Percentiles rank a stretch among this genome's conserved stretches.
phyloP scores from a whole-genome alignment of 2,113 vertebrate species.

The Sturnira hondurensis region DNA sequence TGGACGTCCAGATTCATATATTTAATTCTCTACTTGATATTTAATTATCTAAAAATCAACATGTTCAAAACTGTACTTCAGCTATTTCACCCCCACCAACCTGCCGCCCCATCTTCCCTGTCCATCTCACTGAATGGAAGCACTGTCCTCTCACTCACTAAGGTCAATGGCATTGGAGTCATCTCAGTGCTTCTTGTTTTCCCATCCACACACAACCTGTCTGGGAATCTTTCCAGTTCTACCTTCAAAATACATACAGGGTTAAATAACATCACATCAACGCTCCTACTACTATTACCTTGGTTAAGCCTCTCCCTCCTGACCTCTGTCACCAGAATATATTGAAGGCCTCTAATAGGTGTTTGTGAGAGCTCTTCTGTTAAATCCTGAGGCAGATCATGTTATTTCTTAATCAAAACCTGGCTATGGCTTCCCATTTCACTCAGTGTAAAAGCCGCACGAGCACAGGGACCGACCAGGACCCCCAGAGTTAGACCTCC shows the following conservation, averaged over 20 bases:
- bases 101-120: not conserved
- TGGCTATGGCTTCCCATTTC: not conserved
- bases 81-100: too few relatives aligned
- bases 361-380: not conserved
- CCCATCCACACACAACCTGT: not conserved
- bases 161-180: not conserved
- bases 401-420: not conserved
- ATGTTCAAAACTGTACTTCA: not conserved
- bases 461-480: too few relatives aligned
- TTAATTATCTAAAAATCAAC: not conserved
- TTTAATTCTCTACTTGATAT: not conserved
- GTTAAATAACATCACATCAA: not conserved
- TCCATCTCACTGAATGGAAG: not conserved
- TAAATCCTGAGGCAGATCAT: not conserved
- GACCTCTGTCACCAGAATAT: not conserved
- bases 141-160: not conserved
- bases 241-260: not conserved
- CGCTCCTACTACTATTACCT: not conserved
- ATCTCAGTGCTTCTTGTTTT: not conserved
- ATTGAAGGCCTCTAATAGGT: not conserved
- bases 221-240: not conserved
- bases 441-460: not conserved
- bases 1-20: not conserved
- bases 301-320: not conserved
- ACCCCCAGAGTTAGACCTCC: not conserved